Conservation (phyloP, 2,113 vertebrate species). For the Indicator indicator region DNA sequence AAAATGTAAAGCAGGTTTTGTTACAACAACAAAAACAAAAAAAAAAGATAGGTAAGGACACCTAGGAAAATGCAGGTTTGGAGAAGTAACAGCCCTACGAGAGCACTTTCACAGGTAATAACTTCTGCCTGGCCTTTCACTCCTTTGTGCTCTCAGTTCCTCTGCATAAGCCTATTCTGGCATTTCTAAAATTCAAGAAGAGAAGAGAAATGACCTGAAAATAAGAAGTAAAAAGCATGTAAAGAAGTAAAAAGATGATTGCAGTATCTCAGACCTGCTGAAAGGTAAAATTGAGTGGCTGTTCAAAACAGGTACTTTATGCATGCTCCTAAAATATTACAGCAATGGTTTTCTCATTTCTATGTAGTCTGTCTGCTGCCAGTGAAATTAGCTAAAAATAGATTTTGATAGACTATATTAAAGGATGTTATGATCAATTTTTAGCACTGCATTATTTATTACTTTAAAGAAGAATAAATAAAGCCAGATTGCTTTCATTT, state of each 20-base stretch:
- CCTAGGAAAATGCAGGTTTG: neutral
- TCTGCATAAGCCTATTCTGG: neutral
- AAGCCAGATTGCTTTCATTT: conserved; percentile 31
- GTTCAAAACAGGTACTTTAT: neutral
- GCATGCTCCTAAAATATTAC: neutral
- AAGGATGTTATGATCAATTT: conserved; percentile 20
- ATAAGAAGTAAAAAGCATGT: neutral
- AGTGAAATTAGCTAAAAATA: neutral
- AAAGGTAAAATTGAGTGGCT: conserved; percentile 8
- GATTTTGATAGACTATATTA: neutral
- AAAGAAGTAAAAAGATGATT: neutral
- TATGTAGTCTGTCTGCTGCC: neutral
- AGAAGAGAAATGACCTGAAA: neutral
- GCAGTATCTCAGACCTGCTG: neutral
- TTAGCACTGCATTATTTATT: conserved; percentile 50
- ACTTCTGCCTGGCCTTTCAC: neutral
- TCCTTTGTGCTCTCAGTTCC: neutral
- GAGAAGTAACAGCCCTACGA: neutral
- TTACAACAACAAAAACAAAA: neutral
- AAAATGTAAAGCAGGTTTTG: neutral
- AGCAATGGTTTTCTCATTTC: neutral
- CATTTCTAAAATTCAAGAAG: conserved; percentile 11
- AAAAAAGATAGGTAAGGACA: neutral
- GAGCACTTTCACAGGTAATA: neutral
- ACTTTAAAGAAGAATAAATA: conserved; percentile 43